Evolutionary conservation across 2,113 vertebrate species (phyloP).

Genomic region (Furnarius figulus): DNA sequence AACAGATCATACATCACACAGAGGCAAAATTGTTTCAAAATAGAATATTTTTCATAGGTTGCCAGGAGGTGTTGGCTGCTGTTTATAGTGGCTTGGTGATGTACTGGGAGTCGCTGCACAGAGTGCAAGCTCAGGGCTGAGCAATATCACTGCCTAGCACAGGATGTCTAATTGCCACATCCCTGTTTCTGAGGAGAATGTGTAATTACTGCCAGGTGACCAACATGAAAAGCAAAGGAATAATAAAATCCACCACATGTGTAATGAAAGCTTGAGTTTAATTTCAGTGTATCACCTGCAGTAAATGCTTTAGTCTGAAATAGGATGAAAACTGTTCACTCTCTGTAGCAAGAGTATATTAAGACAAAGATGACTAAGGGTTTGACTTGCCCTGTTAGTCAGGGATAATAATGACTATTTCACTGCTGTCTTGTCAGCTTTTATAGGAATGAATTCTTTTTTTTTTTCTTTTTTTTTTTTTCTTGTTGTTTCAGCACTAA

Average conservation of each 20-base stretch:
- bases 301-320: neutral
- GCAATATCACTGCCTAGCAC: neutral
- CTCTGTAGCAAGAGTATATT: neutral
- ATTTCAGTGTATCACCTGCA: neutral
- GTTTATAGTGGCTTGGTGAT: neutral
- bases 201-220: neutral
- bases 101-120: neutral
- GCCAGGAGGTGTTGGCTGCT: neutral
- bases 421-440: neutral
- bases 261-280: neutral
- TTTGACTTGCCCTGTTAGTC: neutral
- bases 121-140: neutral
- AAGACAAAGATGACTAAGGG: neutral
- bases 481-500: neutral
- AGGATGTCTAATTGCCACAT: neutral
- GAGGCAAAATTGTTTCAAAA: constrained; percentile 47
- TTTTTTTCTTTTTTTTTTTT: neutral
- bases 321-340: neutral
- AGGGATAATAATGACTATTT: neutral
- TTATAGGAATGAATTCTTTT: neutral
- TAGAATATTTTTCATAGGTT: constrained; percentile 29
- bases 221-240: neutral
- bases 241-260: neutral
- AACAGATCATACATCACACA: constrained; percentile 25
- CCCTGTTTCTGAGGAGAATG: neutral